phyloP scores from a whole-genome alignment of 2,797 vertebrate genomes.

The Siniperca scherzeri region DNA sequence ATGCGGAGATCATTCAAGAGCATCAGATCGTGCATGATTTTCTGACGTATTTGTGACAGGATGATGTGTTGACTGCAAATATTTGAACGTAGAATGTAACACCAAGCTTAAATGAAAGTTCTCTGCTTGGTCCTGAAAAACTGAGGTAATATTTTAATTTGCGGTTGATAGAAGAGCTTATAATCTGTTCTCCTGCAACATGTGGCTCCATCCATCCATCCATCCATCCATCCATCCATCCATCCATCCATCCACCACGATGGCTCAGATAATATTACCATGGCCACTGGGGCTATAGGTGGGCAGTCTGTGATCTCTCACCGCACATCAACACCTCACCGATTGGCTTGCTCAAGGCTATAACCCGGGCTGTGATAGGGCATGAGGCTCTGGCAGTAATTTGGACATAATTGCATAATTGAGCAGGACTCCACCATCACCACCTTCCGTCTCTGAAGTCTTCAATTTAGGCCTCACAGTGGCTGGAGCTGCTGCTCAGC shows the following conservation, averaged over 20 bases:
- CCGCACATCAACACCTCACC: slow-evolving; percentile 70
- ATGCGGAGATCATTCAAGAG: slow-evolving; percentile 60
- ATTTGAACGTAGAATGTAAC: neutral
- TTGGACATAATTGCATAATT: slow-evolving; percentile 79
- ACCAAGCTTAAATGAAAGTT: neutral
- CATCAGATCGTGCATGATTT: slow-evolving; percentile 57
- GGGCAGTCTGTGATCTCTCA: slow-evolving; percentile 64
- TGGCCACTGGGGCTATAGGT: slow-evolving; percentile 57
- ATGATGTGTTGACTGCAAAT: slow-evolving; percentile 49
- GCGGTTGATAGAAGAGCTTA: neutral
- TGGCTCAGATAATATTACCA: slow-evolving; percentile 51
- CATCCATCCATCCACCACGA: slow-evolving; percentile 14
- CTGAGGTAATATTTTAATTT: slow-evolving; percentile 9
- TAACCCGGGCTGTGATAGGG: slow-evolving; percentile 49
- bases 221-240: slow-evolving; percentile 10
- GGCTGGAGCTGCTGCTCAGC: slow-evolving; percentile 61
- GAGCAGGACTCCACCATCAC: slow-evolving; percentile 71
- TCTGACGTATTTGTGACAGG: slow-evolving; percentile 39
- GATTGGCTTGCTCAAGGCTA: slow-evolving; percentile 65
- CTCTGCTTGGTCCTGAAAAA: slow-evolving; percentile 6
- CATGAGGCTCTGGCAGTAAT: slow-evolving; percentile 79
- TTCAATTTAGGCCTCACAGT: slow-evolving; percentile 63
- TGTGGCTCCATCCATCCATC: slow-evolving; percentile 28
- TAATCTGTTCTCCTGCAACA: slow-evolving; percentile 31
- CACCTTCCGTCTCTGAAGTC: slow-evolving; percentile 63